These are phyloP conservation scores for Rhynchopsitta pachyrhyncha DNA, from an alignment of 2,113 vertebrate genomes.

Conservation along the genomic window DNA sequence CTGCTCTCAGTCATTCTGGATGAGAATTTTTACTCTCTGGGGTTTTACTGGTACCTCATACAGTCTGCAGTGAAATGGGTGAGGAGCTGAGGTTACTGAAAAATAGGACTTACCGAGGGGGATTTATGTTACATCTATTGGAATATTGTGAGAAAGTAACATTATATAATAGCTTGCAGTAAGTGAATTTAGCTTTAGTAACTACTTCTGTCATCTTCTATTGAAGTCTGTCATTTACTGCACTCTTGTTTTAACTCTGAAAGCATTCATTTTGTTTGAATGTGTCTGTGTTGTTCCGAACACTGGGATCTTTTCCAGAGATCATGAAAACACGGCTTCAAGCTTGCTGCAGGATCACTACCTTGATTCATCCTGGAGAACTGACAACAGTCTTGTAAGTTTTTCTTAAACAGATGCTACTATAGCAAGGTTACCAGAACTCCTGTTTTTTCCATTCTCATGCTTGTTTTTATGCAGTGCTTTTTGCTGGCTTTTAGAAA, in stretches of 20 bases:
- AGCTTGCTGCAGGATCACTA: slow-evolving; percentile 84
- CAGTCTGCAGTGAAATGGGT: too few species aligned
- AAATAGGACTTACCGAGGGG: not conserved
- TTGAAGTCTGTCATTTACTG: not conserved
- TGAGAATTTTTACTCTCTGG: not conserved
- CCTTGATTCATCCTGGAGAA: slow-evolving; percentile 87
- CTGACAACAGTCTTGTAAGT: slow-evolving; percentile 82
- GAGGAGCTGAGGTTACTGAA: not conserved
- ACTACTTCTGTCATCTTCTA: not conserved
- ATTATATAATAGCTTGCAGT: not conserved
- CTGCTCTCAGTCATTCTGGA: not conserved
- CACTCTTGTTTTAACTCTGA: not conserved
- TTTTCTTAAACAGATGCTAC: not conserved
- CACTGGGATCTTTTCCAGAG: slow-evolving; percentile 69
- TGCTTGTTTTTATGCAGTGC: not conserved
- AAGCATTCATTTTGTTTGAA: not conserved
- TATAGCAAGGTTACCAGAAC: not conserved
- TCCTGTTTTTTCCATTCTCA: not conserved
- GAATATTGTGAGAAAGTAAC: not conserved
- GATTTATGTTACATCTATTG: not conserved
- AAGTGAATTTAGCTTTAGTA: not conserved
- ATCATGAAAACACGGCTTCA: slow-evolving; percentile 63
- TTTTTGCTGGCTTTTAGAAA: not conserved
- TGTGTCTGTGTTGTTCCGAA: not conserved
- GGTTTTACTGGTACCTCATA: not conserved